Percentiles rank a stretch among this genome's conserved stretches.
Conservation (phyloP, 2,113 vertebrate species). For the Oncorhynchus kisutch region DNA sequence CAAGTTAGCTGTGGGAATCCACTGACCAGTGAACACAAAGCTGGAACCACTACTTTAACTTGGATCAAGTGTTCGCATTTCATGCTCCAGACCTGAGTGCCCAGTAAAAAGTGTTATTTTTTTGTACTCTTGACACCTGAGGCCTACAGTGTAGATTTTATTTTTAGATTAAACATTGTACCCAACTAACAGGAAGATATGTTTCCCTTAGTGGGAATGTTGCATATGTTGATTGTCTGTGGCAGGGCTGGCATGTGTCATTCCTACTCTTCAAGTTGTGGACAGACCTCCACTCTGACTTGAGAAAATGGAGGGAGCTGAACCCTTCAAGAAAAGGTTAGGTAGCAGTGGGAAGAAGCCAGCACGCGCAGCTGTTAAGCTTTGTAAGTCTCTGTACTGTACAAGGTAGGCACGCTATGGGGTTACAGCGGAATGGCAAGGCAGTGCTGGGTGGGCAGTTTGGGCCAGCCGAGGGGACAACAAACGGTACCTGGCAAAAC, state of each 20-base stretch:
- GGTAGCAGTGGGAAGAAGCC: neutral
- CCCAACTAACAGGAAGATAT: neutral
- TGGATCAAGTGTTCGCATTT: neutral
- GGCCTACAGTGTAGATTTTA: neutral
- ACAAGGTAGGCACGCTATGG: constrained; percentile 2
- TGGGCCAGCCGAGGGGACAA: neutral
- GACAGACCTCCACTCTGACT: neutral
- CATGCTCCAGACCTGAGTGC: neutral
- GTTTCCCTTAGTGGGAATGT: neutral
- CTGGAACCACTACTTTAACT: neutral
- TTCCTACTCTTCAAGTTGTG: neutral
- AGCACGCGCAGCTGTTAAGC: neutral
- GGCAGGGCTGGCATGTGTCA: neutral
- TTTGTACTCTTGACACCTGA: neutral
- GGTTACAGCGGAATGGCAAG: neutral
- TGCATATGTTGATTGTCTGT: constrained; percentile 8
- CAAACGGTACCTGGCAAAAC: neutral
- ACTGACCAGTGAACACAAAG: neutral
- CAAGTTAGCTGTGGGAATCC: neutral
- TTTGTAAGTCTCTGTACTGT: too few relatives aligned
- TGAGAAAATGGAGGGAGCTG: neutral
- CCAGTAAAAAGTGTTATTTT: neutral
- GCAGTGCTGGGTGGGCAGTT: neutral
- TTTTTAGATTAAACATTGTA: neutral
- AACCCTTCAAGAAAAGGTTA: neutral